phyloP scores from a whole-genome alignment of 2,888 invertebrate species.

The Parnassius smintheus region DNA sequence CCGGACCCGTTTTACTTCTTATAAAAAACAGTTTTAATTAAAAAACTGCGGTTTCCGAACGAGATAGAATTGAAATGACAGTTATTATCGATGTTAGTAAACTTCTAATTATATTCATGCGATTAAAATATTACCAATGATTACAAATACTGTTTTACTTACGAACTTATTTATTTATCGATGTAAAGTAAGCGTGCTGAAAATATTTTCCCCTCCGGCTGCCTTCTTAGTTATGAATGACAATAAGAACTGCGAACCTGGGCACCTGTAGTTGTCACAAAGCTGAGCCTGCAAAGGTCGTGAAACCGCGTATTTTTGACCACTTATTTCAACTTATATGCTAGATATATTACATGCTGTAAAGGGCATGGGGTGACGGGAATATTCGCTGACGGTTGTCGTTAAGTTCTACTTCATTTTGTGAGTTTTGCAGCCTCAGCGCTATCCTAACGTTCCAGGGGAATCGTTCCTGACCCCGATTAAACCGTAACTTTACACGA shows the following conservation, averaged over 20 bases:
- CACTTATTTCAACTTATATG: slow-evolving; percentile 30
- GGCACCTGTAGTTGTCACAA: slow-evolving; percentile 29
- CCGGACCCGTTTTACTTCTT: slow-evolving; percentile 35
- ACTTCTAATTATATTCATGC: too few species aligned
- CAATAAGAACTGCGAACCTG: slow-evolving; percentile 36
- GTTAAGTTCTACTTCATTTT: slow-evolving; percentile 44
- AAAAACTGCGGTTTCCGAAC: slow-evolving; percentile 51
- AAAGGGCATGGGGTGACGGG: slow-evolving; percentile 37
- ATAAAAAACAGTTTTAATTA: slow-evolving; percentile 65
- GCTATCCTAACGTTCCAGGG: slow-evolving; percentile 38
- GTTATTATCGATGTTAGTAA: not conserved
- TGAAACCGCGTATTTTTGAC: slow-evolving; percentile 28
- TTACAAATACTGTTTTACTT: too few species aligned
- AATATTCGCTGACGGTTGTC: slow-evolving; percentile 48
- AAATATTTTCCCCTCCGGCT: not conserved
- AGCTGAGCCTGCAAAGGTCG: slow-evolving; percentile 16
- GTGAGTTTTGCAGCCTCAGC: slow-evolving; percentile 44
- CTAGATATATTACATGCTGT: slow-evolving; percentile 38
- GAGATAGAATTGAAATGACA: slow-evolving; percentile 53
- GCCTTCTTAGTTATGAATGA: slow-evolving; percentile 51
- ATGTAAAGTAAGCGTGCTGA: too few species aligned
- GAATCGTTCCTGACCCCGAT: slow-evolving; percentile 46
- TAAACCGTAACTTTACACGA: slow-evolving; percentile 35
- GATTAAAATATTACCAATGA: not conserved
- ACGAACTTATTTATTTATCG: too few species aligned